phyloP scores from a whole-genome alignment of 2,888 invertebrate species.

The Tineola bisselliella region DNA sequence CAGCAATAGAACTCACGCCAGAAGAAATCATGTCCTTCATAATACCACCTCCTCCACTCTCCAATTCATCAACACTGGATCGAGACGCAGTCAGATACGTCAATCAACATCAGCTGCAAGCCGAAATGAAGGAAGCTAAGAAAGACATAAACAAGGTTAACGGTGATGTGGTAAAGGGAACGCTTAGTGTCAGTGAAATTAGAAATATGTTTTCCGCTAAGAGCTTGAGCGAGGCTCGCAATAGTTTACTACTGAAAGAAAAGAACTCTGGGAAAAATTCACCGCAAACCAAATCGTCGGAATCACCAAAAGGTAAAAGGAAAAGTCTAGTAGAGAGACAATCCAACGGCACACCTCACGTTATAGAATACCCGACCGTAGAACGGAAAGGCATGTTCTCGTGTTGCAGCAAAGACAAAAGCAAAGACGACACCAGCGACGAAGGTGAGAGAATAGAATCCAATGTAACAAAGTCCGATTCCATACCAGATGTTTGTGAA shows the following conservation, averaged over 20 bases:
- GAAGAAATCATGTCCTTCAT: conserved; percentile 88
- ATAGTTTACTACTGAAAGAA: conserved; percentile 59
- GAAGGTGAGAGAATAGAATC: conserved; percentile 45
- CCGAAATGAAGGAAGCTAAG: conserved; percentile 32
- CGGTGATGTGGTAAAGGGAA: conserved; percentile 66
- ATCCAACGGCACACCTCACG: conserved; percentile 51
- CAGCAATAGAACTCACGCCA: conserved; percentile 80
- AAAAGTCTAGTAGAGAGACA: conserved; percentile 53
- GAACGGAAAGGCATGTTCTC: conserved; percentile 78
- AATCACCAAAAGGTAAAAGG: conserved; percentile 56
- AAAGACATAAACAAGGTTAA: conserved; percentile 39
- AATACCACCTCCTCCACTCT: conserved; percentile 80
- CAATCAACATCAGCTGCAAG: conserved; percentile 45
- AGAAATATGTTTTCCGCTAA: conserved; percentile 62
- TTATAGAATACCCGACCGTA: conserved; percentile 78
- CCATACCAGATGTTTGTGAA: conserved; percentile 57
- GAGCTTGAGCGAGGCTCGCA: conserved; percentile 59
- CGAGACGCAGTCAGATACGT: conserved; percentile 49
- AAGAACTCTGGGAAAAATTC: conserved; percentile 38
- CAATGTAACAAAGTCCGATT: conserved; percentile 47
- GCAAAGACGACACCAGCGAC: conserved; percentile 60
- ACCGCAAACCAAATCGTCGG: conserved; percentile 36
- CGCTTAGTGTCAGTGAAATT: conserved; percentile 64
- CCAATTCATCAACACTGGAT: conserved; percentile 59
- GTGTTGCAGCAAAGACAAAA: conserved; percentile 73